Evolutionary conservation across 35 echinoderm and acorn worm species (phyloP).

Genomic region (Ptychodera flava): DNA sequence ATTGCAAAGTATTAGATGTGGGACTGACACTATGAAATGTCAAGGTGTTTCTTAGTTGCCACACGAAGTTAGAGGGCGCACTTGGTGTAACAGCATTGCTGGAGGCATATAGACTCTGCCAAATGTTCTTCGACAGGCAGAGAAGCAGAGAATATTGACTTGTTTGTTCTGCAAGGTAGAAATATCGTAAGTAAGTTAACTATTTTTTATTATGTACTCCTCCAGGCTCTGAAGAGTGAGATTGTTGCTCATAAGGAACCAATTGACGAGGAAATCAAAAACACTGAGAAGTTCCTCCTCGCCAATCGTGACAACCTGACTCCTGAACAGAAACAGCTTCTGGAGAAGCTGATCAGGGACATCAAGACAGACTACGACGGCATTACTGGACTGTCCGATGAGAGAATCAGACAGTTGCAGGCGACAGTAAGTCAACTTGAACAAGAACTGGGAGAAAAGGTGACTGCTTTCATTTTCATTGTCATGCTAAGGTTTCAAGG

Average conservation of each 20-base stretch:
- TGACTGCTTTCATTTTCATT: neutral
- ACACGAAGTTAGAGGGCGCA: too few species aligned
- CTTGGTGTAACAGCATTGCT: too few species aligned
- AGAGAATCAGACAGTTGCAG: conserved; percentile 55
- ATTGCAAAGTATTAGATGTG: too few species aligned
- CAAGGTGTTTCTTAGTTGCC: too few species aligned
- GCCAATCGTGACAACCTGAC: conserved; percentile 84
- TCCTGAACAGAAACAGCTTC: conserved; percentile 72
- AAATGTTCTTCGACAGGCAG: too few species aligned
- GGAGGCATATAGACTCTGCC: too few species aligned
- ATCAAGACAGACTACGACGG: conserved; percentile 34
- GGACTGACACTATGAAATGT: too few species aligned
- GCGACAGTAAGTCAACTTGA: conserved; percentile 38
- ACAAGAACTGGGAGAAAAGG: conserved; percentile 10
- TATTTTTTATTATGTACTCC: too few species aligned
- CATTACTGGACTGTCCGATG: conserved; percentile 48
- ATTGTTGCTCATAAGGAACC: conserved; percentile 81
- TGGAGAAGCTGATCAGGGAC: conserved; percentile 57
- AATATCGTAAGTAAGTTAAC: too few species aligned
- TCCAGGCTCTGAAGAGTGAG: conserved; percentile 79
- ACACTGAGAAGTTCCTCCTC: conserved; percentile 75
- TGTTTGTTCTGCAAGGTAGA: too few species aligned
- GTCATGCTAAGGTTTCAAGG: too few species aligned
- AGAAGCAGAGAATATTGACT: too few species aligned
- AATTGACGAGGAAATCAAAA: conserved; percentile 59